Evolutionary conservation across 2,113 vertebrate genomes (phyloP), one percentile per base, ranked within the genome.

Genomic region (Theropithecus gelada): DNA sequence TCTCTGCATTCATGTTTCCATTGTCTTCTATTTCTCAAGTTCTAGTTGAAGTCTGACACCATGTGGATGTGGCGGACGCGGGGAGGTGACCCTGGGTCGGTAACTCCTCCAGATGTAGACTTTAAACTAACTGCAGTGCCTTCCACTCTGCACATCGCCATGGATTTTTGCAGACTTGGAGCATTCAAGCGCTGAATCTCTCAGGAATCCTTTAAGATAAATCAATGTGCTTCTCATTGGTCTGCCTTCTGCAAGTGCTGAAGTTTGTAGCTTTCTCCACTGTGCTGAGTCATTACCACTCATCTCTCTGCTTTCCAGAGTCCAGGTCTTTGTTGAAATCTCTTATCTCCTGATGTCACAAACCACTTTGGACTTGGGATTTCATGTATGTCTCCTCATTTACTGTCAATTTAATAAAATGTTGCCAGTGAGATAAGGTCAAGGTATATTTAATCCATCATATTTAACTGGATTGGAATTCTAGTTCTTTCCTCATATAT

Each of bases 1-100:
- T 18, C 5, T 32, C 64, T 61, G 32, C 27, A 17, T 88, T 70
- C 11, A 0, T 1, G 3, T 57, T 81, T 55, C 43, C 38, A 16
- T 12, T 9, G 43, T 20, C 27, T 43, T 93, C 38, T 64, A 1
- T 45, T 30, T 92, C 81, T 59, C 45, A 7, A n/a, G 35, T 43
- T 72, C 32, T 0, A 2, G 2, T 0, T 25, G 84, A 68, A 48
- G 23, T 38, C 84, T 82, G 88, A n/a, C 12, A 5, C 45, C 1
- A 6, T 0, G 14, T 10, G 8, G 52, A 11, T 10, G 27, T 30
- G 5, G 35, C 20, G 7, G 50, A 30, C 25, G 8, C 2, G 0
- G 5, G 48, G 10, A 79, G 35, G 2, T 25, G 9, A 4, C 48
- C 27, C 22, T 0, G 5, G 40, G 75, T 68, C 45, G 3, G 8